Evolutionary conservation across 2,888 invertebrate species (phyloP), one percentile per base, ranked within the genome.

Genomic region (Dryomyza anilis): DNA sequence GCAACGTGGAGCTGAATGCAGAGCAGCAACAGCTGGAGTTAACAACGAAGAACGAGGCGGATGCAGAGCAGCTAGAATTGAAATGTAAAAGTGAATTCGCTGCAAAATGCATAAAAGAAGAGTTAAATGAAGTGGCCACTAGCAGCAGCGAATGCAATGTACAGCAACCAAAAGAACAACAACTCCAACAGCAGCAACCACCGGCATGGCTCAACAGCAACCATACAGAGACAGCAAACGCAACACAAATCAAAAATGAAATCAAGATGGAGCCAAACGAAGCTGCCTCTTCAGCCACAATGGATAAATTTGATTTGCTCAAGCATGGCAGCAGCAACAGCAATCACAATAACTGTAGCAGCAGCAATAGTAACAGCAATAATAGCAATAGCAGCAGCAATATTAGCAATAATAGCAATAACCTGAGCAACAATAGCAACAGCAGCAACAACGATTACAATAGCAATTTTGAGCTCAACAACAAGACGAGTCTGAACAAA

Each of bases 1-100:
- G 87, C 53, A 86, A 86, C 61, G 87, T 71, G 5, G 75, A 77
- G 39, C 72, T 55, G 10, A 63, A 39, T n/a, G 45, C 56, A 57
- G 8, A 65, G 16, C 50, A 53, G 21, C 60, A 67, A 25, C 64
- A 68, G 4, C 10, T 30, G 25, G 30, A 43, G 27, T 25, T 33
- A 19, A 19, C 29, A 53, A 1, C 25, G 23, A 12, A 39, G 25
- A 36, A 65, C 19, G 55, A 61, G 27, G n/a, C 12, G 1, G 1
- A 33, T 57, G 57, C 48, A 27, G 7, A 62, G 56, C 19, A 50
- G 16, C 55, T 14, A 25, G 57, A 48, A 16, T 16, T n/a, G n/a
- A n/a, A 2, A 29, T 55, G 36, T 29, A 58, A 10, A 30, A 27
- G 45, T 39, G 48, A 56, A 14, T 50, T 64, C 58, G 56, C n/a